A percentile compares a stretch with the other conserved stretches of the same genome.
phyloP scores from a whole-genome alignment of 2,113 vertebrate genomes.

The Camelus bactrianus region DNA sequence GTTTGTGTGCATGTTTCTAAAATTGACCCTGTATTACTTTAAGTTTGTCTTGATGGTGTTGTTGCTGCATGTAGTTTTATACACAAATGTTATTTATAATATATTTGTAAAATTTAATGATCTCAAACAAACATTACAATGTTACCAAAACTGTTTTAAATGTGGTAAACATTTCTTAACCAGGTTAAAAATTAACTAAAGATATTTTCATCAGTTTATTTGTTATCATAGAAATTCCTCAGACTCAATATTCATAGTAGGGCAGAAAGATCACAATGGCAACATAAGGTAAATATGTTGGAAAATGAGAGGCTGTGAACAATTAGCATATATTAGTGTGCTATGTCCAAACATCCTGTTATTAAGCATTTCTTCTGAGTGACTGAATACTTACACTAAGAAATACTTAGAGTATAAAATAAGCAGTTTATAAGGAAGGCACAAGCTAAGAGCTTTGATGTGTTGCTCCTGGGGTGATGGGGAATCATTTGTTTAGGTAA shows the following conservation, averaged over 20 bases:
- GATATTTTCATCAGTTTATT: neutral
- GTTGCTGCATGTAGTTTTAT: neutral
- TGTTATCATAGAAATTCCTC: neutral
- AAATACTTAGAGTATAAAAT: conserved; percentile 11
- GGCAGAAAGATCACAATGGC: neutral
- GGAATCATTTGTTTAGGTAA: neutral
- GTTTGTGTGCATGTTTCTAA: neutral
- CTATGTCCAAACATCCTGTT: conserved; percentile 39
- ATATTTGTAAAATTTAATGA: neutral
- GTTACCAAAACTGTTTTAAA: conserved; percentile 9
- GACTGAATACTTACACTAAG: conserved; percentile 8
- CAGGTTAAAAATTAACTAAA: conserved; percentile 1
- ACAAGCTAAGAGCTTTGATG: neutral
- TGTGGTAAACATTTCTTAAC: neutral
- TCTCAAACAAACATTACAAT: neutral
- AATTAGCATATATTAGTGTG: conserved; percentile 68
- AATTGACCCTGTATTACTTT: neutral
- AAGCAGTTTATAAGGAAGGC: neutral
- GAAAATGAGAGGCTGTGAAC: conserved; percentile 66
- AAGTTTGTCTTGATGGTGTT: neutral
- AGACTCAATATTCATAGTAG: neutral
- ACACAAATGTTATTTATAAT: neutral
- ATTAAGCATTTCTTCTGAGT: conserved; percentile 61
- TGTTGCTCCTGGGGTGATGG: neutral
- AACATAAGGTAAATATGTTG: conserved; percentile 51